Evolutionary conservation across 2,888 invertebrate genomes (phyloP).

Genomic region (Sialis fuliginosa): DNA sequence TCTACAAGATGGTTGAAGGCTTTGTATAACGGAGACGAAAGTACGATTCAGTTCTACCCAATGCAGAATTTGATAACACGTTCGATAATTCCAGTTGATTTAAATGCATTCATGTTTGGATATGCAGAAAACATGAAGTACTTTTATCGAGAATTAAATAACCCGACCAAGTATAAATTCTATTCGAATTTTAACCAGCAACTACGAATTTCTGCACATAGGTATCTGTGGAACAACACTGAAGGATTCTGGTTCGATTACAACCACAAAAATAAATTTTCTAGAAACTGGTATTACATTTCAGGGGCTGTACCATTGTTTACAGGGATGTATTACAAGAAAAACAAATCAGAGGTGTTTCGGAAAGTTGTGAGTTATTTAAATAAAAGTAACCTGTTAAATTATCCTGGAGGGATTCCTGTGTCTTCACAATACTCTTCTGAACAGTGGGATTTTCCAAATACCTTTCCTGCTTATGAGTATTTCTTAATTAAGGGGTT

Average conservation of each 20-base stretch:
- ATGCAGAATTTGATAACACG: conserved; percentile 36
- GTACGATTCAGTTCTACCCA: conserved; percentile 36
- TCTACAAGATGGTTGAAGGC: conserved; percentile 72
- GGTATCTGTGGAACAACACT: conserved; percentile 54
- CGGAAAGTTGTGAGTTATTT: conserved; percentile 34
- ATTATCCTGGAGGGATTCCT: conserved; percentile 50
- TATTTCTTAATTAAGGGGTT: conserved; percentile 54
- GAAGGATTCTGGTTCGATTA: conserved; percentile 70
- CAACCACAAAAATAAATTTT: conserved; percentile 34
- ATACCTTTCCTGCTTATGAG: conserved; percentile 73
- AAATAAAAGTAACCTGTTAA: conserved; percentile 31
- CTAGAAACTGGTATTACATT: conserved; percentile 47
- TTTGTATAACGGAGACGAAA: conserved; percentile 58
- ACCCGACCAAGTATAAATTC: conserved; percentile 21
- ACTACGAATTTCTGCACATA: conserved; percentile 39
- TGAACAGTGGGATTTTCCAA: conserved; percentile 69
- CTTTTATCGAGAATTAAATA: conserved; percentile 34
- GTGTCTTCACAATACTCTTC: conserved; percentile 43
- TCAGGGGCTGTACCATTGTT: conserved; percentile 61
- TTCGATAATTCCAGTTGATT: conserved; percentile 62
- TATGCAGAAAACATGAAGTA: conserved; percentile 41
- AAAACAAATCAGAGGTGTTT: conserved; percentile 21
- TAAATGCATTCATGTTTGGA: conserved; percentile 59
- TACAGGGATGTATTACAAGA: conserved; percentile 37
- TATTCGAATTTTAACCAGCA: conserved; percentile 32